Percentiles rank a stretch among this genome's conserved stretches.
phyloP scores from a whole-genome alignment of 2,888 invertebrate species.

The Protophormia terraenovae region DNA sequence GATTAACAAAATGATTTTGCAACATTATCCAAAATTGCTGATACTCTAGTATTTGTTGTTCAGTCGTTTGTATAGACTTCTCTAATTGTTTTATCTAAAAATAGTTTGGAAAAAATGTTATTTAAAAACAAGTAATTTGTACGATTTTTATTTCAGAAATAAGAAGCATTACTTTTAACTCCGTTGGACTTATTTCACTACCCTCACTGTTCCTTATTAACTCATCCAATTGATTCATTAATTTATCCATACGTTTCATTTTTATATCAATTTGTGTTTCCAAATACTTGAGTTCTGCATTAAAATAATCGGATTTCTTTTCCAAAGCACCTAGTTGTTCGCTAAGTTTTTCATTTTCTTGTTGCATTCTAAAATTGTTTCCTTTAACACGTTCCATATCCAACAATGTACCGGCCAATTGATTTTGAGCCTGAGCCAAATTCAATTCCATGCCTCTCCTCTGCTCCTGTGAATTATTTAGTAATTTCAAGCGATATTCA shows the following conservation, averaged over 20 bases:
- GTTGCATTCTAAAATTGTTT: conserved; percentile 70
- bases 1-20: conserved; percentile 87
- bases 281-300: conserved; percentile 81
- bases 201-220: conserved; percentile 82
- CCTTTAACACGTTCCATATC: conserved; percentile 80
- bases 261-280: conserved; percentile 82
- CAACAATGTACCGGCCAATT: conserved; percentile 82
- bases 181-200: conserved; percentile 68
- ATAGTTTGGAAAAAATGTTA: too few species aligned
- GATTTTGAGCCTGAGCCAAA: conserved; percentile 82
- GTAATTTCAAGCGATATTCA: conserved; percentile 81
- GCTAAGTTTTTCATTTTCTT: conserved; percentile 73
- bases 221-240: conserved; percentile 83
- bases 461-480: conserved; percentile 81
- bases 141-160: too few species aligned
- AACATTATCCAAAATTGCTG: conserved; percentile 90
- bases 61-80: conserved; percentile 84
- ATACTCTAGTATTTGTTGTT: conserved; percentile 84
- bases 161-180: conserved; percentile 68
- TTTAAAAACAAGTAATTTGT: too few species aligned
- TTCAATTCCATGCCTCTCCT: conserved; percentile 80
- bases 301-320: conserved; percentile 80
- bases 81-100: conserved; percentile 85
- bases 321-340: conserved; percentile 80
- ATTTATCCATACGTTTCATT: conserved; percentile 82